phyloP scores from a whole-genome alignment of 2,888 invertebrate genomes.

The Limulus polyphemus region DNA sequence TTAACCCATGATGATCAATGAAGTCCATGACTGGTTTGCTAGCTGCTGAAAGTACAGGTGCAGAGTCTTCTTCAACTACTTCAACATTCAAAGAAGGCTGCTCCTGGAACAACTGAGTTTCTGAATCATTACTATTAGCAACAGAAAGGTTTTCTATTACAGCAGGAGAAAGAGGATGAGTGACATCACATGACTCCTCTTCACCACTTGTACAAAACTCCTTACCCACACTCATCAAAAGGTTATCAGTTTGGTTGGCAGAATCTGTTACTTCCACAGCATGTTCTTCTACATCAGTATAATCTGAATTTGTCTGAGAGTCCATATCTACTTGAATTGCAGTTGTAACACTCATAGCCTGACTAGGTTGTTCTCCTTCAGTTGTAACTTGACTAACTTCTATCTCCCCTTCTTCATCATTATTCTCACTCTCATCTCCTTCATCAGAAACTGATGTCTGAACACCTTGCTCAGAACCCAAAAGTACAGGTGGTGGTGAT shows the following conservation, averaged over 20 bases:
- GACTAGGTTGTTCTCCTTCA: neutral
- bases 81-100: neutral
- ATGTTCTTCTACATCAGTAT: constrained; percentile 15
- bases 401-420: constrained; percentile 5
- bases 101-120: too few relatives aligned
- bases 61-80: constrained; percentile 14
- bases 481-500: constrained; percentile 8
- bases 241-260: constrained; percentile 20
- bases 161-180: neutral
- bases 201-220: neutral
- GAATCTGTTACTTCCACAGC: constrained; percentile 19
- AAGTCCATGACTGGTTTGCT: constrained; percentile 24
- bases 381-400: too few relatives aligned
- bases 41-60: constrained; percentile 21
- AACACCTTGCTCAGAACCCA: neutral
- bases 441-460: constrained; percentile 1
- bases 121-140: neutral
- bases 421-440: constrained; percentile 14
- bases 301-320: constrained; percentile 17
- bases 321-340: constrained; percentile 26
- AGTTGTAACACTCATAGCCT: constrained; percentile 48
- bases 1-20: constrained; percentile 46
- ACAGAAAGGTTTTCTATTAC: neutral
- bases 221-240: constrained; percentile 14
- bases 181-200: neutral